These are phyloP conservation scores for Odontocerum albicorne DNA, from an alignment of 2,888 invertebrate species.

Conservation along the genomic window DNA sequence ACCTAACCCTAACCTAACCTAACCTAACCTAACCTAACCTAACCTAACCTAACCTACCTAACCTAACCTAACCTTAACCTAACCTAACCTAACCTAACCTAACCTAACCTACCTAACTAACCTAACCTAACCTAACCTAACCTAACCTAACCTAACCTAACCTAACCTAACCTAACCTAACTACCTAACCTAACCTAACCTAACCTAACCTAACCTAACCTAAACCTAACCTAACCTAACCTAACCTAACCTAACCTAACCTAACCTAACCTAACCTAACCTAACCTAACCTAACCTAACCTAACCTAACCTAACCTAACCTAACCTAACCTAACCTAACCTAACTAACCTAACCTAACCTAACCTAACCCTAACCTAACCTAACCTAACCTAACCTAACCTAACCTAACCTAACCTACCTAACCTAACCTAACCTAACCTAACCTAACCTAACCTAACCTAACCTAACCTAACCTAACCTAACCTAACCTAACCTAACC, in stretches of 20 bases:
- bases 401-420: too few species aligned
- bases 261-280: conserved; percentile 1
- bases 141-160: conserved; percentile 11
- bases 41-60: conserved; percentile 13
- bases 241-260: conserved; percentile 6
- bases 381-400: neutral
- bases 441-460: conserved; percentile 4
- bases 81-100: conserved; percentile 10
- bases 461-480: conserved; percentile 17
- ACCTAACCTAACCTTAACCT: neutral
- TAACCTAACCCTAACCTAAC: conserved; percentile 11
- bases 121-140: conserved; percentile 11
- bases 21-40: conserved; percentile 19
- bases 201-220: conserved; percentile 11
- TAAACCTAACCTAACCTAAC: conserved; percentile 4
- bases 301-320: conserved; percentile 5
- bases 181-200: conserved; percentile 11
- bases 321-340: conserved; percentile 7
- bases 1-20: conserved; percentile 17
- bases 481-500: conserved; percentile 17
- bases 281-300: neutral
- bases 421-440: conserved; percentile 11
- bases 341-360: conserved; percentile 13
- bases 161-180: conserved; percentile 11
- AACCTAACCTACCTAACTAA: conserved; percentile 9